These are phyloP conservation scores for Micrastur ruficollis DNA, from an alignment of 2,797 vertebrate species.

Conservation along the genomic window DNA sequence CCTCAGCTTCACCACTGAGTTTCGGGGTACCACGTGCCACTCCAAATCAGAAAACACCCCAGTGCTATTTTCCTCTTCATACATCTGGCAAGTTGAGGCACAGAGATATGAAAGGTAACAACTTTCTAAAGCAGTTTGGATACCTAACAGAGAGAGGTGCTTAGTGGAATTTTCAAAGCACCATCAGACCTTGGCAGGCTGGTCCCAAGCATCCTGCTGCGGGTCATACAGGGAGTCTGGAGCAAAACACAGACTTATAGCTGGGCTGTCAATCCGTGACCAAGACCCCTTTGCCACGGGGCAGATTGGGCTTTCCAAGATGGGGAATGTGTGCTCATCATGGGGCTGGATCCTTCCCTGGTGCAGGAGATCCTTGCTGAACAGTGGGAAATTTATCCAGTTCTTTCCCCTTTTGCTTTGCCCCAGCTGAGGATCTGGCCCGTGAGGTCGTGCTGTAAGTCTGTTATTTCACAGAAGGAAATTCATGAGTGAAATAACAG, in stretches of 20 bases:
- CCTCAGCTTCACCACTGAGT: not conserved
- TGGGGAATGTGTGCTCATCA: not conserved
- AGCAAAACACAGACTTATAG: not conserved
- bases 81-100: not conserved
- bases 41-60: not conserved
- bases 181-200: not conserved
- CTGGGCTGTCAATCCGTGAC: not conserved
- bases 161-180: not conserved
- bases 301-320: not conserved
- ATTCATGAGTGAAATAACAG: slow-evolving; percentile 35
- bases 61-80: not conserved
- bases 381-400: accelerated
- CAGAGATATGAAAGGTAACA: not conserved
- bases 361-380: not conserved
- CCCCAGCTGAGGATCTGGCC: not conserved
- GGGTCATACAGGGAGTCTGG: not conserved
- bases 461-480: slow-evolving; percentile 19
- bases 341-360: not conserved
- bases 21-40: accelerated
- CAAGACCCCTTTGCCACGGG: not conserved
- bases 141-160: not conserved
- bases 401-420: not conserved
- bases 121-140: not conserved
- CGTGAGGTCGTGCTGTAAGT: not conserved
- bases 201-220: not conserved